Base-by-base conservation (phyloP, 2,797 vertebrate genomes). In the Podarcis lilfordi region DNA sequence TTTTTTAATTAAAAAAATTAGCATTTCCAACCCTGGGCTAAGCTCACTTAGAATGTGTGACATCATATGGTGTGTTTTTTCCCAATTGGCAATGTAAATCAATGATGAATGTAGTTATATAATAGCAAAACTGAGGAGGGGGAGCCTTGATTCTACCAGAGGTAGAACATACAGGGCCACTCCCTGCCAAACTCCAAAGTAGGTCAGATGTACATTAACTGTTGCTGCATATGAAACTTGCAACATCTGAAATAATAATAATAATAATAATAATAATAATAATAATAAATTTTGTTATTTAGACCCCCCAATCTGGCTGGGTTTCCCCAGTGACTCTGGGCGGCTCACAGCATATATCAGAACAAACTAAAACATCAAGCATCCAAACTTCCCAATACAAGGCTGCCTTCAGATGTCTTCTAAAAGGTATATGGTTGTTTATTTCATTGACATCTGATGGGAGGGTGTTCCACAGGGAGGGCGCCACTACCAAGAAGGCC, bases 191-290 rank as follows among this genome's bases (percentile, higher is more conserved):
- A 55, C 79, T 29, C 25, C 55, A 10, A 89, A 71, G 4, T 37
- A 80, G 3, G 61, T 27, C 68, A n/a, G 72, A 78, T 35, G 64
- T 8, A 45, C 69, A 84, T 88, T 59, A 35, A 8, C n/a, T 80
- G 86, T 64, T 88, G 72, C 3, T 55, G 91, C 35, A 55, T 89
- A 80, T 82, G 78, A 87, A 88, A 64, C 43, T 80, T 13, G 2
- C 50, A 75, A 84, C 72, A 79, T 84, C 45, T 43, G 86, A 81
- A 55, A 55, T 50, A 50, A 3, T 50, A 50, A 50, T 50, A 50
- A 50, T 55, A 55, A 55, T 4, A 50, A 50, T 50, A 55, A 55
- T 50, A 50, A 3, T 50, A 50, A 50, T 50, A 50, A 50, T 50
- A 50, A 50, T 50, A 50, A 50, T 55, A 55, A 55, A 1, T 15